Evolutionary conservation across 2,113 vertebrate species (phyloP).

Genomic region (Phycodurus eques): DNA sequence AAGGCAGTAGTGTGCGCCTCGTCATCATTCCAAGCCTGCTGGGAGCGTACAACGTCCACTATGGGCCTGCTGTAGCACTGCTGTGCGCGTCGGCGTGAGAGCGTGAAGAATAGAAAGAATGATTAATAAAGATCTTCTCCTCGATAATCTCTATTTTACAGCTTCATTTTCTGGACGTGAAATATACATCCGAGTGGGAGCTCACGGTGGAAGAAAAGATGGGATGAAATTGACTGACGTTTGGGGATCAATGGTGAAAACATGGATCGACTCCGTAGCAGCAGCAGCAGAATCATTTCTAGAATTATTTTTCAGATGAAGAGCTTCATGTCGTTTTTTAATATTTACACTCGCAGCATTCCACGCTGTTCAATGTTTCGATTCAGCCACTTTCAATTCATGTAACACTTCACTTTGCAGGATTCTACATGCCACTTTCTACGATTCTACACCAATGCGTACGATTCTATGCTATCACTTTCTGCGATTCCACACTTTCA

Average conservation of each 20-base stretch:
- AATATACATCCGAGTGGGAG: neutral
- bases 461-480: too few relatives aligned
- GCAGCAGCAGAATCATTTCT: neutral
- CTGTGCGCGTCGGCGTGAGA: too few relatives aligned
- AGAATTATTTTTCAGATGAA: neutral
- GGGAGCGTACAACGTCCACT: conserved; percentile 1
- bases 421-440: neutral
- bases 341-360: neutral
- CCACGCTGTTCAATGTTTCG: neutral
- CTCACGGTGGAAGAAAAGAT: neutral
- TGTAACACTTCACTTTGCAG: too few relatives aligned
- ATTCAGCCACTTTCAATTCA: neutral
- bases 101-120: neutral
- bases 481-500: too few relatives aligned
- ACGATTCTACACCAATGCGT: neutral
- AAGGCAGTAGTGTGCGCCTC: conserved; percentile 11
- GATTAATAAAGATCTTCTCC: neutral
- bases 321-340: neutral
- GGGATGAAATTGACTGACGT: neutral
- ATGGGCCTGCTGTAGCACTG: too few relatives aligned
- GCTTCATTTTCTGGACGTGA: neutral
- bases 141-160: neutral
- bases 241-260: neutral
- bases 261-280: neutral
- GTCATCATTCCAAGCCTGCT: conserved; percentile 34